Evolutionary conservation across 2,888 invertebrate genomes (phyloP), one percentile per base, ranked within the genome.

Genomic region (Caenorhabditis zanzibari): DNA sequence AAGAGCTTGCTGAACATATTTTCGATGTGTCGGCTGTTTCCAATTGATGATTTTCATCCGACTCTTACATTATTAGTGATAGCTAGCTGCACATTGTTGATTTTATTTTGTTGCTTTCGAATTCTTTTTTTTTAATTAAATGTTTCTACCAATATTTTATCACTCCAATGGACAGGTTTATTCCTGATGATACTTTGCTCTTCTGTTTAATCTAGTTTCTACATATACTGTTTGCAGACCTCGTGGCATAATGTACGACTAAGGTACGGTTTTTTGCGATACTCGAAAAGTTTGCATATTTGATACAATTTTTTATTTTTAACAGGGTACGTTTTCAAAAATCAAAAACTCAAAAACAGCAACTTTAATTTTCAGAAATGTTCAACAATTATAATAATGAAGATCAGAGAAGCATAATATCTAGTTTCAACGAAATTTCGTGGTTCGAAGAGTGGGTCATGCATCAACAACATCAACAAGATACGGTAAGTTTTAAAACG

Each of bases 1-100:
- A 81, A 54, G 61, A 76, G 66, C 68, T 73, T 58, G 75, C 24
- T 32, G 86, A 85, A 63, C 84, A 84, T 73, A 58, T 84, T 28
- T 84, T 84, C 44, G 84, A 84, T 54, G 63, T 59, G 19, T 72
- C 82, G 19, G 71, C 44, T 14, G 52, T 24, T 32, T n/a, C 22
- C 10, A 24, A 61, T 59, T 73, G 59, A 52, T n/a, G 24, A 14
- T 54, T 76, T 38, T 66, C 38, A 10, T 47, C 6, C n/a, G 2
- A 16, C 24, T 66, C 28, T 56, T 32, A 32, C 16, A 54, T 47
- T 26, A 5, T n/a, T 68, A 58, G 47, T 49, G n/a, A 28, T 44
- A 32, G 47, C 24, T 61, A 38, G 5, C n/a, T 59, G 3, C n/a
- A 28, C 12, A 58, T 32, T 61, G 38, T 44, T 44, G 44, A 44